phyloP scores from a whole-genome alignment of 2,797 vertebrate species.

The Acrocephalus scirpaceus region DNA sequence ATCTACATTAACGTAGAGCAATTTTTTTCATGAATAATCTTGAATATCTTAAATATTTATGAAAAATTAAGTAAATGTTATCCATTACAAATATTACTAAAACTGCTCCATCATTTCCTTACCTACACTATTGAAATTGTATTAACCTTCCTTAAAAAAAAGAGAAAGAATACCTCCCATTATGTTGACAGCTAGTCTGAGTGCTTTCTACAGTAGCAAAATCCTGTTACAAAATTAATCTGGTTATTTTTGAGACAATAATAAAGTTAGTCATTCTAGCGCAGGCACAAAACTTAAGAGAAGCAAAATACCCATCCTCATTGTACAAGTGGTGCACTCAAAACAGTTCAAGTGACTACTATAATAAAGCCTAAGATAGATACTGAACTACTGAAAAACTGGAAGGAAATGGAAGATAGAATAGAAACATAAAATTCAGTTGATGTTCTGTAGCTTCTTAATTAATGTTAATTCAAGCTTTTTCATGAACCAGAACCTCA shows the following conservation, averaged over 20 bases:
- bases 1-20: neutral
- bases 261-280: neutral
- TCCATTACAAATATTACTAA: neutral
- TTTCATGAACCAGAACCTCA: neutral
- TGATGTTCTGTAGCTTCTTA: neutral
- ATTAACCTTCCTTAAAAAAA: neutral
- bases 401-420: neutral
- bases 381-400: neutral
- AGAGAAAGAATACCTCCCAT: neutral
- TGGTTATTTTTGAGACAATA: conserved; percentile 1
- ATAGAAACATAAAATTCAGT: neutral
- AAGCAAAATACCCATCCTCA: neutral
- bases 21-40: neutral
- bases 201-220: conserved; percentile 26
- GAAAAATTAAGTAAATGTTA: neutral
- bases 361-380: neutral
- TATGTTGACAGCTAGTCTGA: neutral
- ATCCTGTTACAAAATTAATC: conserved; percentile 44
- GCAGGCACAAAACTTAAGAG: neutral
- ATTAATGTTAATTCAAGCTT: neutral
- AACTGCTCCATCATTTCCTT: neutral
- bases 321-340: neutral
- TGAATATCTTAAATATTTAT: neutral
- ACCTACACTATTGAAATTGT: neutral
- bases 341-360: neutral